Conservation (phyloP, 2,113 vertebrate genomes). For the Halichoerus grypus region DNA sequence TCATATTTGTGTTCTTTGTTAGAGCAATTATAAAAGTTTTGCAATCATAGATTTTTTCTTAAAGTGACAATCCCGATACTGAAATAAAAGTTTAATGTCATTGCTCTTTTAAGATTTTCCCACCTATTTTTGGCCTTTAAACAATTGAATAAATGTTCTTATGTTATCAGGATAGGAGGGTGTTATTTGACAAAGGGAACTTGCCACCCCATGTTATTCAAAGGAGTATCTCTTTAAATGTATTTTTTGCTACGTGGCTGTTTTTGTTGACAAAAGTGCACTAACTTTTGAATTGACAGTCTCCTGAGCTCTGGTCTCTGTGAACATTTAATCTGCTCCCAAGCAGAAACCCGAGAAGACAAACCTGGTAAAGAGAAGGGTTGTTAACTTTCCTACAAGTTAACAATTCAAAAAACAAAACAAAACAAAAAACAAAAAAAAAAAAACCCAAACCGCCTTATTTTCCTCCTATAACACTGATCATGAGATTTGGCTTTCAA, state of each 20-base stretch:
- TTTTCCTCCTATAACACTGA: slow-evolving; percentile 70
- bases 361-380: slow-evolving; percentile 66
- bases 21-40: slow-evolving; percentile 67
- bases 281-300: slow-evolving; percentile 69
- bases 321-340: not conserved
- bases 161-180: not conserved
- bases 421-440: not conserved
- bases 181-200: slow-evolving; percentile 50
- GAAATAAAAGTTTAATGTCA: slow-evolving; percentile 63
- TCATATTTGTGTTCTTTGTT: slow-evolving; percentile 80
- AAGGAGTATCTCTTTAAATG: slow-evolving; percentile 76
- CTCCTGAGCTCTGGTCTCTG: slow-evolving; percentile 40
- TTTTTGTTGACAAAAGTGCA: slow-evolving; percentile 76
- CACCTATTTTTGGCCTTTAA: not conserved
- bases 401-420: slow-evolving; percentile 52
- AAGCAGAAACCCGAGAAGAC: slow-evolving; percentile 58
- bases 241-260: slow-evolving; percentile 75
- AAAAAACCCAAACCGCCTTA: slow-evolving; percentile 12
- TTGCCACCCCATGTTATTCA: slow-evolving; percentile 72
- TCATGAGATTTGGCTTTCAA: slow-evolving; percentile 78
- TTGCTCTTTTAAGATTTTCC: slow-evolving; percentile 58
- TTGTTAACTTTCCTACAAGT: slow-evolving; percentile 73
- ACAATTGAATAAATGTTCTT: slow-evolving; percentile 68
- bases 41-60: slow-evolving; percentile 55
- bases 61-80: slow-evolving; percentile 4